Conservation (phyloP, 23 tunicate species). For the Ascidia mentula region DNA sequence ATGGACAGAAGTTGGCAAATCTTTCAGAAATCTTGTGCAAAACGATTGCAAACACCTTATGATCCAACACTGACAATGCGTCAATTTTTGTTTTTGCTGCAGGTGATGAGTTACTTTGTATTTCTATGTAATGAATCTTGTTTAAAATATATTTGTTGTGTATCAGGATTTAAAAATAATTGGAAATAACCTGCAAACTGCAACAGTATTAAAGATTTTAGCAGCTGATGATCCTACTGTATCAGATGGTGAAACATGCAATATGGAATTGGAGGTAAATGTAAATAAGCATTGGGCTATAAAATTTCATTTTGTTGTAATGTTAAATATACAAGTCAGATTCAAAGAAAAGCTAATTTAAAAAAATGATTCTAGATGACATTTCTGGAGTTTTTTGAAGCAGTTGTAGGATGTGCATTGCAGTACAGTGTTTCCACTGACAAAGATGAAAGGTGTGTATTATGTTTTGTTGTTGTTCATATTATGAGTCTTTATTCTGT, state of each 20-base stretch:
- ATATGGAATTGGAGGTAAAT: slow-evolving; percentile 67
- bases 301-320: too few species aligned
- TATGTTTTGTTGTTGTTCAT: too few species aligned
- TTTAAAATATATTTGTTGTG: not conserved
- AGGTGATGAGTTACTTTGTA: slow-evolving; percentile 14
- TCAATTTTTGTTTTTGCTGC: slow-evolving; percentile 58
- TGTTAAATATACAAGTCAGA: not conserved
- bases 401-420: slow-evolving; percentile 74
- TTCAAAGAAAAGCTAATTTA: not conserved
- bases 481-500: too few species aligned
- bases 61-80: slow-evolving; percentile 62
- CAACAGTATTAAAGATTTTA: slow-evolving; percentile 51
- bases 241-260: slow-evolving; percentile 48
- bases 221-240: slow-evolving; percentile 73
- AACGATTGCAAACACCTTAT: slow-evolving; percentile 52
- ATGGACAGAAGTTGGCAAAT: slow-evolving; percentile 95
- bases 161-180: slow-evolving; percentile 61
- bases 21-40: slow-evolving; percentile 55
- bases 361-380: slow-evolving; percentile 55
- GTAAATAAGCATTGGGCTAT: not conserved
- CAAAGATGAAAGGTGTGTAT: too few species aligned
- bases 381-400: slow-evolving; percentile 94
- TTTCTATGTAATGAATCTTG: not conserved
- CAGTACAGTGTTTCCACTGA: too few species aligned
- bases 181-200: slow-evolving; percentile 54